Conservation (phyloP, 2,797 vertebrate genomes). For the Muscicapa striata region DNA sequence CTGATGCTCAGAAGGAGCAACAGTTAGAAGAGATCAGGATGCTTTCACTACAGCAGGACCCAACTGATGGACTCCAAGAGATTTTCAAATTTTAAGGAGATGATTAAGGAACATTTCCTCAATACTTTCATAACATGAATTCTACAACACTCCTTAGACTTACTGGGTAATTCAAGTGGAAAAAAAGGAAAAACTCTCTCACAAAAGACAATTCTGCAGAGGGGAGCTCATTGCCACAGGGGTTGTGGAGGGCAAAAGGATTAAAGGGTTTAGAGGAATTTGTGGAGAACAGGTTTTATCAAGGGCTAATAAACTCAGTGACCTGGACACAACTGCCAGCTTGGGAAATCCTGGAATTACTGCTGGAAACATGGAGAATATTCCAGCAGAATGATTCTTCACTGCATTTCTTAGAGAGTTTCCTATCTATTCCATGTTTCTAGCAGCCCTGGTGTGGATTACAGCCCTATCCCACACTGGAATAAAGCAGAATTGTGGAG, state of each 20-base stretch:
- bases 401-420: background rate
- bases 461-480: accelerated
- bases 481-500: background rate
- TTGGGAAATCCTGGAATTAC: background rate
- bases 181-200: background rate
- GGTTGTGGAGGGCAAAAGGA: background rate
- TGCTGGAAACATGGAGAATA: background rate
- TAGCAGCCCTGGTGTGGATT: background rate
- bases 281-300: background rate
- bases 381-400: background rate
- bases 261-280: background rate
- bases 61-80: background rate
- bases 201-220: background rate
- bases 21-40: background rate
- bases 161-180: background rate
- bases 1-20: background rate
- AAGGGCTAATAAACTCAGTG: background rate
- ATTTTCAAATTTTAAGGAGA: background rate
- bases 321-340: background rate
- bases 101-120: background rate
- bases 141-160: background rate
- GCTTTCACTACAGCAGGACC: background rate
- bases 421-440: background rate
- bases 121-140: background rate
- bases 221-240: background rate